Conservation (phyloP, 2,797 vertebrate species). For the Arvicola amphibius region DNA sequence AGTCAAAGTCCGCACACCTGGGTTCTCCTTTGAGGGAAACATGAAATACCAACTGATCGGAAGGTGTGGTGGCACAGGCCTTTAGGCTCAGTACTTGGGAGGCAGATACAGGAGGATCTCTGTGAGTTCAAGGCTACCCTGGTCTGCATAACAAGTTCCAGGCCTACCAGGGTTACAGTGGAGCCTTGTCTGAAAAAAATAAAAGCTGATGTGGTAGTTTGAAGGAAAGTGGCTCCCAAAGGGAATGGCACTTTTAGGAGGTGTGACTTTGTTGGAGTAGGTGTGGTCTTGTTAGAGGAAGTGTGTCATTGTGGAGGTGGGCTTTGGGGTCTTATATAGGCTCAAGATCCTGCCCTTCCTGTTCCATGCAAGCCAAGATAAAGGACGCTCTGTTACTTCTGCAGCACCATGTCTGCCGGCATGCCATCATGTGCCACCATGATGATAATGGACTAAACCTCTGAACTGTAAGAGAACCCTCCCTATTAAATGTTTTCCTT, state of each 20-base stretch:
- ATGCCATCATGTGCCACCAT: neutral
- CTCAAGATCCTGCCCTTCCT: neutral
- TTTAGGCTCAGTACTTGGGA: neutral
- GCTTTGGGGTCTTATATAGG: neutral
- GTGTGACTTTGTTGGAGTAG: neutral
- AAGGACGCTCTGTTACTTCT: neutral
- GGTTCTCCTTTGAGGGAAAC: neutral
- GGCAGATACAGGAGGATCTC: neutral
- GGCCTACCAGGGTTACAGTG: neutral
- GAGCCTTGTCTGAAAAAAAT: neutral
- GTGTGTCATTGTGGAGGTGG: neutral
- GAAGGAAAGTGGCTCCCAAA: neutral
- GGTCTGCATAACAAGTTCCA: neutral
- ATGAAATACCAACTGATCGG: neutral
- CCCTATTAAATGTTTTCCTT: neutral
- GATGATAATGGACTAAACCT: neutral
- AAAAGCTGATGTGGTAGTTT: neutral
- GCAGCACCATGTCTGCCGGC: neutral
- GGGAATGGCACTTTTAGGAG: neutral
- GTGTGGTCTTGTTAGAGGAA: neutral
- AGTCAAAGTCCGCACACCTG: neutral
- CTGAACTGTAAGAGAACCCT: neutral
- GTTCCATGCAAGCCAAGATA: neutral
- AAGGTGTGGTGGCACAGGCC: no score
- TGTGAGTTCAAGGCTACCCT: neutral